Evolutionary conservation across 2,888 invertebrate genomes (phyloP).

Genomic region (Sinodicranocentrus sp.): DNA sequence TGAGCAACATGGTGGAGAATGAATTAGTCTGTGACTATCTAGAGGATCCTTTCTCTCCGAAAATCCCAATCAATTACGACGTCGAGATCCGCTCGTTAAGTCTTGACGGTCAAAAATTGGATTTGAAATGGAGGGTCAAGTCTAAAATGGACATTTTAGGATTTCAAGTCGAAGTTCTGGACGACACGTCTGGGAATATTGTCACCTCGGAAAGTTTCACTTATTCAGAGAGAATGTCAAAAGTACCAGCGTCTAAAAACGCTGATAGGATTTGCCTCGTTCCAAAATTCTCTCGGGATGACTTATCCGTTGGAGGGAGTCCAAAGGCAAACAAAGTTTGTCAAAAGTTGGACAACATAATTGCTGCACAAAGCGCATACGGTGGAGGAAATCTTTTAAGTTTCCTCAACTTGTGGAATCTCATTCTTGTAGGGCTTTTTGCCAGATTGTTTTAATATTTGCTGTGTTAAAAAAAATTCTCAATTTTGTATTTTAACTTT

Average conservation of each 20-base stretch:
- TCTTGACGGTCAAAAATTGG: constrained; percentile 63
- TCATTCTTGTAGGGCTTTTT: constrained; percentile 54
- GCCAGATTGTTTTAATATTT: constrained; percentile 42
- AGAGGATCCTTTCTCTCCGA: constrained; percentile 71
- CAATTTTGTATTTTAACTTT: no score
- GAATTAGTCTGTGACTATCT: constrained; percentile 73
- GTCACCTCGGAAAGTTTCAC: constrained; percentile 54
- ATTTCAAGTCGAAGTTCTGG: constrained; percentile 67
- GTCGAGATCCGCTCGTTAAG: constrained; percentile 71
- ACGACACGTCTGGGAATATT: constrained; percentile 55
- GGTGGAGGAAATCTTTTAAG: constrained; percentile 7
- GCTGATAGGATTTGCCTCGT: constrained; percentile 70
- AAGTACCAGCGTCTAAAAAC: constrained; percentile 55
- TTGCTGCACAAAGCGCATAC: constrained; percentile 20
- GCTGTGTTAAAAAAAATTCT: no score
- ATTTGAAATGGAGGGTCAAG: constrained; percentile 75
- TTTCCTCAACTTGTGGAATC: constrained; percentile 36
- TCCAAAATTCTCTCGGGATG: constrained; percentile 70
- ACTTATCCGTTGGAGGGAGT: constrained; percentile 15
- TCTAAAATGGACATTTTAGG: constrained; percentile 75
- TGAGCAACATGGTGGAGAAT: constrained; percentile 67
- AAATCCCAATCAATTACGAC: constrained; percentile 72
- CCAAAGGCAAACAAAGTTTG: constrained; percentile 64
- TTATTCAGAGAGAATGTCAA: constrained; percentile 71
- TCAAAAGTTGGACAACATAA: constrained; percentile 54